A percentile compares a stretch with the other conserved stretches of the same genome.
These are phyloP conservation scores for Lissocephala sabroskyi DNA, from an alignment of 2,888 invertebrate species.

Conservation along the genomic window DNA sequence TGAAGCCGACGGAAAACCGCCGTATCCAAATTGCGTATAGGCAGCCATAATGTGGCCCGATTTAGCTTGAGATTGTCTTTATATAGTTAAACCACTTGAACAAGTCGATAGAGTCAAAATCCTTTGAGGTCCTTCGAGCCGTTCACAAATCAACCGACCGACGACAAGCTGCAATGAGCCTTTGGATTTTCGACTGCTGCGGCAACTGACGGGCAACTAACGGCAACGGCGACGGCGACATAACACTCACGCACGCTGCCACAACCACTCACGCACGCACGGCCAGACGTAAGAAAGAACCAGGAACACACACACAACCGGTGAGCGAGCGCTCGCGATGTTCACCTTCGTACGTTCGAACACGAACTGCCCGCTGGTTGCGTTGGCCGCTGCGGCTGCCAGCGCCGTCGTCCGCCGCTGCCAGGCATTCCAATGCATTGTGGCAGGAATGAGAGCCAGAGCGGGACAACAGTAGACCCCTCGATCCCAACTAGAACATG, in stretches of 20 bases:
- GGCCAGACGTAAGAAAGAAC: background rate
- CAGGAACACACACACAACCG: slow-evolving; percentile 17
- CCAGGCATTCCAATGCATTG: slow-evolving; percentile 52
- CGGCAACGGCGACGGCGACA: slow-evolving; percentile 7
- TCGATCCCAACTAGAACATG: slow-evolving; percentile 37
- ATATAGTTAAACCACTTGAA: background rate
- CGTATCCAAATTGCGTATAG: slow-evolving; percentile 93
- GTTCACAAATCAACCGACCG: slow-evolving; percentile 33
- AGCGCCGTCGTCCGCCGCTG: slow-evolving; percentile 43
- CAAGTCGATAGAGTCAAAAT: no score
- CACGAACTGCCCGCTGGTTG: slow-evolving; percentile 71
- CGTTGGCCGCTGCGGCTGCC: slow-evolving; percentile 42
- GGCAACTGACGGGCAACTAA: slow-evolving; percentile 4
- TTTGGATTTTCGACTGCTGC: slow-evolving; percentile 44
- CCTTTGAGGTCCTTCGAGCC: background rate
- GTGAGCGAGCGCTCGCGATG: slow-evolving; percentile 58
- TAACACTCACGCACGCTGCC: slow-evolving; percentile 23
- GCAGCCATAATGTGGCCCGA: slow-evolving; percentile 75
- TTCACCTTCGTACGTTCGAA: slow-evolving; percentile 71
- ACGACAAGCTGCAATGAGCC: slow-evolving; percentile 42
- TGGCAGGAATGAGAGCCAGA: slow-evolving; percentile 16
- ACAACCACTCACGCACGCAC: slow-evolving; percentile 12
- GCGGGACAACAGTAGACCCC: slow-evolving; percentile 34
- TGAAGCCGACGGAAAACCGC: slow-evolving; percentile 88
- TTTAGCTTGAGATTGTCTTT: slow-evolving; percentile 1